These are phyloP conservation scores for Thereva nobilitata DNA, from an alignment of 2,888 invertebrate genomes.

Conservation along the genomic window DNA sequence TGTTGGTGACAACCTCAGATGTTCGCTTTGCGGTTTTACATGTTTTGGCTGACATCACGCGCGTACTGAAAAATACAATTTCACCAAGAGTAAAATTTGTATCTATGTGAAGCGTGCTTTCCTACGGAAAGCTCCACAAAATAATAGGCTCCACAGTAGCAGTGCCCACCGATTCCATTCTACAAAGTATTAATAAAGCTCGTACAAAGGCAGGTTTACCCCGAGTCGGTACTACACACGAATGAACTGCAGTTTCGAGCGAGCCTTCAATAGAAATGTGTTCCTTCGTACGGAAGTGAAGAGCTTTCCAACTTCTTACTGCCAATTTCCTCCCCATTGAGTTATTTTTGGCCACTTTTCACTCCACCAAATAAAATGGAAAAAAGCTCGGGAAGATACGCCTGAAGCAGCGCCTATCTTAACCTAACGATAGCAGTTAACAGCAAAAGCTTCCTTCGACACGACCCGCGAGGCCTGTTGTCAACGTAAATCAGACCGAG, in stretches of 20 bases:
- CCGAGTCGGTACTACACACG: neutral
- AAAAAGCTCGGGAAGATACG: neutral
- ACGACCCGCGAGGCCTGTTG: constrained; percentile 25
- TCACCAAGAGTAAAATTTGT: no score
- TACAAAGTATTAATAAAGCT: constrained; percentile 7
- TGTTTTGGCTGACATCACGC: no score
- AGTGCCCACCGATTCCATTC: constrained; percentile 4
- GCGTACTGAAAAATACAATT: no score
- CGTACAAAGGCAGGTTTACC: neutral
- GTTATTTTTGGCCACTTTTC: constrained; percentile 29
- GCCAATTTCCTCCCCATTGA: constrained; percentile 19
- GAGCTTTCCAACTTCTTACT: constrained; percentile 23
- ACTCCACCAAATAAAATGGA: constrained; percentile 3
- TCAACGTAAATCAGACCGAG: constrained; percentile 29
- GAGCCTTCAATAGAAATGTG: constrained; percentile 39
- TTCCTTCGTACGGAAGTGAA: constrained; percentile 29
- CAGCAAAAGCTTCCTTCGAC: constrained; percentile 25
- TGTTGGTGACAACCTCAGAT: no score
- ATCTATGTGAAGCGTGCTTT: no score
- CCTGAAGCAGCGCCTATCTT: constrained; percentile 17
- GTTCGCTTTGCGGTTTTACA: no score
- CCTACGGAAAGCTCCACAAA: no score
- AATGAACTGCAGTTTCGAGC: constrained; percentile 40
- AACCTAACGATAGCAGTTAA: constrained; percentile 9
- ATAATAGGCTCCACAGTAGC: no score